Evolutionary conservation across 2,113 vertebrate species (phyloP).

Genomic region (Bubo scandiacus): DNA sequence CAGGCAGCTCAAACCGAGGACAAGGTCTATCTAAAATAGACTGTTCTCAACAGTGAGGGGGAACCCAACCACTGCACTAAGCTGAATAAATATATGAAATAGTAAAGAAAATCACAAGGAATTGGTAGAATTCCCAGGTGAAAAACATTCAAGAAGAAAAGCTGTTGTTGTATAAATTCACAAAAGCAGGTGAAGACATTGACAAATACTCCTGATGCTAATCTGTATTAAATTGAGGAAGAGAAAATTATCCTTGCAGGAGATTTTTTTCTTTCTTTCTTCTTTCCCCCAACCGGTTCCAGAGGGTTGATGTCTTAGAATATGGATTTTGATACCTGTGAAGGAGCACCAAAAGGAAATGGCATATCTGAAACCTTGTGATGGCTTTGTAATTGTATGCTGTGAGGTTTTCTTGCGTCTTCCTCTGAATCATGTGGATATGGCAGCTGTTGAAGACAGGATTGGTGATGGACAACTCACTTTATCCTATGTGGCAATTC

Average conservation of each 20-base stretch:
- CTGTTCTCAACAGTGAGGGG: background rate
- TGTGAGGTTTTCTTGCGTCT: background rate
- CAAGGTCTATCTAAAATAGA: background rate
- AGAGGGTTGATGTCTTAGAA: background rate
- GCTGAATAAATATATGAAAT: background rate
- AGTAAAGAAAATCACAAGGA: background rate
- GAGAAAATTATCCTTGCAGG: background rate
- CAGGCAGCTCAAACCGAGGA: background rate
- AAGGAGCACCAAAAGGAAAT: background rate
- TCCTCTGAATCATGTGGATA: background rate
- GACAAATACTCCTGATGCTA: background rate
- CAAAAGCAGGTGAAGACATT: background rate
- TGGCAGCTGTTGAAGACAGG: background rate
- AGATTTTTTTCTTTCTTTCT: background rate
- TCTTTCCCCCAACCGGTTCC: background rate
- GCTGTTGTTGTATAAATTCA: background rate
- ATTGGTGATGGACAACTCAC: slow-evolving; percentile 26
- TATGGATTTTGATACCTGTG: background rate
- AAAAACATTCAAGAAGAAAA: background rate
- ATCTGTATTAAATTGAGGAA: background rate
- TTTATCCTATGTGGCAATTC: slow-evolving; percentile 13
- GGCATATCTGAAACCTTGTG: background rate
- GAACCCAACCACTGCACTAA: background rate
- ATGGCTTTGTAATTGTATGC: background rate
- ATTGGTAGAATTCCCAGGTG: background rate